Base-by-base conservation (phyloP, 2,113 vertebrate species). In the Polypterus bichir region DNA sequence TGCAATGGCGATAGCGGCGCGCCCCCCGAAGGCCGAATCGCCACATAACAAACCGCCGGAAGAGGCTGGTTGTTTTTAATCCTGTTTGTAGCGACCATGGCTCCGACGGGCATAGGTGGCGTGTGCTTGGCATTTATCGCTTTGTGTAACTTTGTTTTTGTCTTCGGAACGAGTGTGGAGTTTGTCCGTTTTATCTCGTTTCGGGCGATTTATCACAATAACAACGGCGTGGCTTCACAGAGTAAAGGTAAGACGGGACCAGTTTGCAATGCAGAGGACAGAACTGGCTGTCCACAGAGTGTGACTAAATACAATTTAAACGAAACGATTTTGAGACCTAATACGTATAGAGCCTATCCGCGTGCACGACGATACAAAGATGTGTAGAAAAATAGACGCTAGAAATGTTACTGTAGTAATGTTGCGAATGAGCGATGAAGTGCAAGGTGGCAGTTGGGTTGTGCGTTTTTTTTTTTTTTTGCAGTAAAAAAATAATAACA, bases 131-230 rank as follows among this genome's bases (percentile, higher is more conserved):
- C 72, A 46, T 9, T 60, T 9, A 44, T 66, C 2, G 68, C 81
- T 4, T 62, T 86, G 9, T 10, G 83, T 0, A 88, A 84, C 69
- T 79, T 84, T 48, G 64, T 77, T 1, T 86, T 84, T 53, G 86
- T 88, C 0, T 88, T 86, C 60, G 72, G 83, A 46, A 85, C 85
- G 44, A 77, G 78, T 1, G 81, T 71, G 0, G 85, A 88, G 59
- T 88, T 88, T 5, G 74, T 88, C 45, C 77, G 80, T 1, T 90
- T 90, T 10, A 6, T 88, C 6, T 90, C 88, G 0, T 86, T 88
- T 62, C 73, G 84, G 57, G 77, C 83, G 44, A 84, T 88, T 66
- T 86, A 88, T 61, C 79, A 81, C 46, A 87, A 88, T 72, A 80
- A 85, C 56, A 84, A 82, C 8, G 85, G 86, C 1, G 82, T 78